phyloP scores from a whole-genome alignment of 2,113 vertebrate species.

The Hiodon tergisus region DNA sequence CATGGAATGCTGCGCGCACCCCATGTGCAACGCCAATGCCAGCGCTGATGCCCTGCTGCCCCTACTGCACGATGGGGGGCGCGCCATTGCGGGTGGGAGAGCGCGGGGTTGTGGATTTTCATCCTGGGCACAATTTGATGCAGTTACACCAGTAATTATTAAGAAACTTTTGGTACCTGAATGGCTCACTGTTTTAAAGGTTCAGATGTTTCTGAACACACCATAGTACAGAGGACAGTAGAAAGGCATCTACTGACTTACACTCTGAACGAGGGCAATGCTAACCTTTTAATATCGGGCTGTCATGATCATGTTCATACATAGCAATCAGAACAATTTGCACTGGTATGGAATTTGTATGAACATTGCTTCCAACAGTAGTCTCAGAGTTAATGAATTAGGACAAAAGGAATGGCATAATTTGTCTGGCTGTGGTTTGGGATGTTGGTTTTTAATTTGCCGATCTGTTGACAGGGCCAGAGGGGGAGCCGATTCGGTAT shows the following conservation, averaged over 20 bases:
- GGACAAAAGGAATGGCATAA: neutral
- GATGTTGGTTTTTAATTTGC: neutral
- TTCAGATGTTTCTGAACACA: no score
- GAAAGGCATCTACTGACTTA: no score
- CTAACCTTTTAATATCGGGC: no score
- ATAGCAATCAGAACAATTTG: no score
- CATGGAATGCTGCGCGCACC: slow-evolving; percentile 57
- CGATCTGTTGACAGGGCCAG: slow-evolving; percentile 43
- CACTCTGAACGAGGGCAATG: no score
- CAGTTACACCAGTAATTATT: neutral
- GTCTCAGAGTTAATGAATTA: no score
- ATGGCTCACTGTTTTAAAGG: no score
- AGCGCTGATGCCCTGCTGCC: slow-evolving; percentile 45
- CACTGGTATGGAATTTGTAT: no score
- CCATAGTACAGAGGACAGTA: no score
- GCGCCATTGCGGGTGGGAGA: neutral
- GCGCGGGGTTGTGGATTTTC: neutral
- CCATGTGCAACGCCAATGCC: slow-evolving; percentile 64
- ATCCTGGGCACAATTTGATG: neutral
- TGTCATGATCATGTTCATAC: no score
- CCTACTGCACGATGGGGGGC: slow-evolving; percentile 46
- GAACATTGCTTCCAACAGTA: no score
- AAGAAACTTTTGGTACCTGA: no score
- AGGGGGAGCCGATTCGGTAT: slow-evolving; percentile 52
- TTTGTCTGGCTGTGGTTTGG: neutral